Conservation (phyloP, 1,140 invertebrate genomes). For the Drosophila mauritiana region DNA sequence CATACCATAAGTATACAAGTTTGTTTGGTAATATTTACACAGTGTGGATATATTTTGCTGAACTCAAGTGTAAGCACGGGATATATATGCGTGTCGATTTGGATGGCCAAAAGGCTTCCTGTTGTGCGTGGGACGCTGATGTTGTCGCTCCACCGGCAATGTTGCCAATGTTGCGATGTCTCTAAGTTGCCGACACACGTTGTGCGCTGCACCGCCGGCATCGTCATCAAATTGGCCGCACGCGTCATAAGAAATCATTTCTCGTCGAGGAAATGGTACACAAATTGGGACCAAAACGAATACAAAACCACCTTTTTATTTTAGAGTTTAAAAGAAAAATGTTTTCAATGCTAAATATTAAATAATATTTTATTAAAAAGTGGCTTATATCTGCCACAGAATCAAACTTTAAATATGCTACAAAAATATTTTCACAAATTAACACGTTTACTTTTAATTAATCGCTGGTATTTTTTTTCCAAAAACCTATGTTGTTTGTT, state of each 20-base stretch:
- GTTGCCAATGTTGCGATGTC: conserved; percentile 36
- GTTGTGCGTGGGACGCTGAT: conserved; percentile 71
- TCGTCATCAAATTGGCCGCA: conserved; percentile 61
- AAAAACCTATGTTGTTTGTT: no score
- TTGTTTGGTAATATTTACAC: no score
- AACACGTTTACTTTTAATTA: no score
- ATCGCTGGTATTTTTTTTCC: no score
- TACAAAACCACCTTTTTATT: conserved; percentile 5
- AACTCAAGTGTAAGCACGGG: not conserved
- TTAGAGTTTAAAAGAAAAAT: not conserved
- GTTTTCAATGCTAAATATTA: no score
- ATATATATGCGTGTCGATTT: conserved; percentile 48
- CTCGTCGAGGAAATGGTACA: conserved; percentile 16
- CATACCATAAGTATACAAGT: no score
- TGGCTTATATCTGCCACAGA: not conserved
- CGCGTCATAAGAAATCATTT: conserved; percentile 59
- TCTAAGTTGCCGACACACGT: conserved; percentile 18
- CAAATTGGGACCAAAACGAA: conserved; percentile 18
- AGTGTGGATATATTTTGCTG: not conserved
- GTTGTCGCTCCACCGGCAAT: conserved; percentile 33
- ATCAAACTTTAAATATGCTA: not conserved
- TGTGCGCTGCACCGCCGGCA: conserved; percentile 25
- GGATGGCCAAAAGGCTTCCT: conserved; percentile 71
- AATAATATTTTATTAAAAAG: no score
- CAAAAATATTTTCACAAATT: no score